Conservation (phyloP, 2,113 vertebrate species). For the Rissa tridactyla region DNA sequence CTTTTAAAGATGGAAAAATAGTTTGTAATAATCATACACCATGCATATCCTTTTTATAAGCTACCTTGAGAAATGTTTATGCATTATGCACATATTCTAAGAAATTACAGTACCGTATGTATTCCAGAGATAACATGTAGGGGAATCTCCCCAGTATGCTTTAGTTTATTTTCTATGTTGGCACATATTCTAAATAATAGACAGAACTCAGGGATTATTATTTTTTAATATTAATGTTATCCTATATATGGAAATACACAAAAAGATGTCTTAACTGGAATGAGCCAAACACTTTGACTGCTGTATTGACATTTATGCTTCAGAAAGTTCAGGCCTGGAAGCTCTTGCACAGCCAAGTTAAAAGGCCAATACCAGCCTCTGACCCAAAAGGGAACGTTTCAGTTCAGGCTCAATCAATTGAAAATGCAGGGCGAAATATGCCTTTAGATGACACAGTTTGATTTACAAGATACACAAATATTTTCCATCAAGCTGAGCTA, state of each 20-base stretch:
- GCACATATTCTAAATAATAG: neutral
- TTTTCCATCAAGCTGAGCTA: slow-evolving; percentile 10
- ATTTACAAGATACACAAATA: slow-evolving; percentile 2
- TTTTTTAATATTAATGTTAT: slow-evolving; percentile 6
- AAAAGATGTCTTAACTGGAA: neutral
- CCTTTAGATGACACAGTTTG: slow-evolving; percentile 28
- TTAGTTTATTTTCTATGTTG: neutral
- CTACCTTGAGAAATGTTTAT: neutral
- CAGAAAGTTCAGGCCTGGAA: slow-evolving; percentile 65
- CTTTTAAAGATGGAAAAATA: neutral
- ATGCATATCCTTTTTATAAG: neutral
- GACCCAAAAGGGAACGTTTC: slow-evolving; percentile 62
- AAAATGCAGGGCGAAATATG: slow-evolving; percentile 26
- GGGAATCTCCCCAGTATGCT: neutral
- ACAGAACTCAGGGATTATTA: neutral
- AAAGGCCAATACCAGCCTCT: slow-evolving; percentile 59
- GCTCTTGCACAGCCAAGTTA: slow-evolving; percentile 40
- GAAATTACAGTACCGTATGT: neutral
- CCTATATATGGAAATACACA: neutral
- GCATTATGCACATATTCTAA: neutral
- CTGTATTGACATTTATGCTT: slow-evolving; percentile 70
- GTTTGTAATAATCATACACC: neutral
- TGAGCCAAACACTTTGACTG: slow-evolving; percentile 24
- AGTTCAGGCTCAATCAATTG: slow-evolving; percentile 58
- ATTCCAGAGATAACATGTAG: neutral